Evolutionary conservation across 2,797 vertebrate species (phyloP).

Genomic region (Rhinogobio ventralis): DNA sequence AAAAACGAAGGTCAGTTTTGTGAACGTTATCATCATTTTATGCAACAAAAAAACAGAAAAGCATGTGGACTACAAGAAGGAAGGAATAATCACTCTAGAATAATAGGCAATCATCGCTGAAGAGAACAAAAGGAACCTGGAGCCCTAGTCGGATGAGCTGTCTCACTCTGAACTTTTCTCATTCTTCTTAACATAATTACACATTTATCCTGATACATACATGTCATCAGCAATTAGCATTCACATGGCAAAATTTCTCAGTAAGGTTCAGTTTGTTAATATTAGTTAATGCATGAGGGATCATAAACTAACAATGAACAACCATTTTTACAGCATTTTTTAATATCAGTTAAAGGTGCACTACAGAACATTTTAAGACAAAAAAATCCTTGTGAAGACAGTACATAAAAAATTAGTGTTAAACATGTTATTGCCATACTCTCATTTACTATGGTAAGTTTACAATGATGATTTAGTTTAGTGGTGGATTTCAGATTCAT

Average conservation of each 20-base stretch:
- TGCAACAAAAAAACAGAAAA: neutral
- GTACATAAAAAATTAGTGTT: neutral
- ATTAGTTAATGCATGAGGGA: neutral
- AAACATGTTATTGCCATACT: neutral
- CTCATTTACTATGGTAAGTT: neutral
- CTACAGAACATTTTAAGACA: neutral
- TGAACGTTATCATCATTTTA: neutral
- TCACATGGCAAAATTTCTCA: neutral
- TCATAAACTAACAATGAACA: conserved; percentile 2
- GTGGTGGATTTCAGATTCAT: neutral
- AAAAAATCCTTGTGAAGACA: neutral
- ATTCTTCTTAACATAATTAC: conserved; percentile 12
- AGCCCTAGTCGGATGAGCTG: conserved; percentile 5
- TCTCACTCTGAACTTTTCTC: conserved; percentile 9
- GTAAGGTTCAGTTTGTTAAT: neutral
- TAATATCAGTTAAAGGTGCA: neutral
- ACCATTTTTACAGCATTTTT: neutral
- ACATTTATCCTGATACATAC: conserved; percentile 18
- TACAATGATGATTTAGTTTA: neutral
- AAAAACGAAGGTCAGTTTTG: neutral
- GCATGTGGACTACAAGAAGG: conserved; percentile 1
- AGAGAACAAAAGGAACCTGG: conserved; percentile 12
- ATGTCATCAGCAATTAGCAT: conserved; percentile 14
- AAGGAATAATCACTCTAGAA: conserved; percentile 8
- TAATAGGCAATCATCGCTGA: conserved; percentile 7